A percentile compares a stretch with the other conserved stretches of the same genome.
These are phyloP conservation scores for Prolemur simus DNA, from an alignment of 2,113 vertebrate species.

Conservation along the genomic window DNA sequence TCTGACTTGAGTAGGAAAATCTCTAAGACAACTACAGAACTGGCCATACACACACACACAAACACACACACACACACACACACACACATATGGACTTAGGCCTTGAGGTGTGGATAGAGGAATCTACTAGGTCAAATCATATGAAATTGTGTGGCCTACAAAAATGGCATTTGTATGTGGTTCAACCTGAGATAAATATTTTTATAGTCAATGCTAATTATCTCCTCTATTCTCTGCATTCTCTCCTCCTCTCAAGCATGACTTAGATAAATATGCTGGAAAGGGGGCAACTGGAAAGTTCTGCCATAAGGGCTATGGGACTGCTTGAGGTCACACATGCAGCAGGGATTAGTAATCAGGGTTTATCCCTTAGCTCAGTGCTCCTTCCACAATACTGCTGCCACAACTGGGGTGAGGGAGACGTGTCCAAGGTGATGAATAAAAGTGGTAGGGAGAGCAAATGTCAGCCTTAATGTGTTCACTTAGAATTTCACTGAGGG, in stretches of 20 bases:
- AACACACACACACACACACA: too few relatives aligned
- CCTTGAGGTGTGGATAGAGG: background rate
- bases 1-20: background rate
- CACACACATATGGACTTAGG: background rate
- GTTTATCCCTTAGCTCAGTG: background rate
- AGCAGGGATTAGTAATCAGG: background rate
- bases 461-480: background rate
- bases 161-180: background rate
- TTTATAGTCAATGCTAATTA: background rate
- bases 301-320: background rate
- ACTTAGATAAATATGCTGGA: background rate
- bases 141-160: background rate
- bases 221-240: background rate
- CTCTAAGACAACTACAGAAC: background rate
- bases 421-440: background rate
- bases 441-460: background rate
- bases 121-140: background rate
- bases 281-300: background rate
- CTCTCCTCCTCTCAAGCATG: background rate
- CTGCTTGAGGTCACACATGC: background rate
- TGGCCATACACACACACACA: background rate
- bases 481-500: conserved; percentile 10
- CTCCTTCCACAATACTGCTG: background rate
- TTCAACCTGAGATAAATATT: background rate
- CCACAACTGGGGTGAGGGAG: fast-evolving